Percentiles rank a stretch among this genome's conserved stretches.
Evolutionary conservation across 2,113 vertebrate genomes (phyloP).

Genomic region (Oncorhynchus keta): DNA sequence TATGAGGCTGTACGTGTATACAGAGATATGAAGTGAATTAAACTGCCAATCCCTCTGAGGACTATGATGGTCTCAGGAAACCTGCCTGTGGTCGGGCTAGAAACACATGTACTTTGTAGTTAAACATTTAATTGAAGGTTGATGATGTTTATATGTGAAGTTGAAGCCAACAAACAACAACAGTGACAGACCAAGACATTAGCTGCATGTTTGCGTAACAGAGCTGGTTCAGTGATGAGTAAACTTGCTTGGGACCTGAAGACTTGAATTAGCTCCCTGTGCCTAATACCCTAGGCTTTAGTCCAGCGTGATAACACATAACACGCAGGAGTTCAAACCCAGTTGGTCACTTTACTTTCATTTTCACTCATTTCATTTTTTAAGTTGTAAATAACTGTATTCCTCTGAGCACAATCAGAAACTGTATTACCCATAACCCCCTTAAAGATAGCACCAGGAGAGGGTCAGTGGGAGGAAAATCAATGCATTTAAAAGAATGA

Average conservation of each 20-base stretch:
- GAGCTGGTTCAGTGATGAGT: too few relatives aligned
- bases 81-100: slow-evolving; percentile 28
- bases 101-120: background rate
- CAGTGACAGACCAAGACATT: too few relatives aligned
- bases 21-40: slow-evolving; percentile 69
- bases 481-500: slow-evolving; percentile 54
- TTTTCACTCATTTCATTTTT: background rate
- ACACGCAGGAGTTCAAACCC: too few relatives aligned
- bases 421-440: slow-evolving; percentile 44
- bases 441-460: background rate
- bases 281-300: too few relatives aligned
- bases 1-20: slow-evolving; percentile 19
- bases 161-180: background rate
- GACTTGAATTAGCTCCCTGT: too few relatives aligned
- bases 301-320: too few relatives aligned
- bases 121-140: too few relatives aligned
- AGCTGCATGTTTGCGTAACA: too few relatives aligned
- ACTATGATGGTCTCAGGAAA: slow-evolving; percentile 45
- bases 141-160: background rate
- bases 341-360: background rate
- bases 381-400: slow-evolving; percentile 12
- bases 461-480: slow-evolving; percentile 34
- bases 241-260: too few relatives aligned
- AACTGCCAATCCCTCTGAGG: slow-evolving; percentile 59
- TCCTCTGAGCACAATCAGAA: background rate